phyloP scores from a whole-genome alignment of 1,140 invertebrate genomes.

The Hyposmocoma kahamanoa region DNA sequence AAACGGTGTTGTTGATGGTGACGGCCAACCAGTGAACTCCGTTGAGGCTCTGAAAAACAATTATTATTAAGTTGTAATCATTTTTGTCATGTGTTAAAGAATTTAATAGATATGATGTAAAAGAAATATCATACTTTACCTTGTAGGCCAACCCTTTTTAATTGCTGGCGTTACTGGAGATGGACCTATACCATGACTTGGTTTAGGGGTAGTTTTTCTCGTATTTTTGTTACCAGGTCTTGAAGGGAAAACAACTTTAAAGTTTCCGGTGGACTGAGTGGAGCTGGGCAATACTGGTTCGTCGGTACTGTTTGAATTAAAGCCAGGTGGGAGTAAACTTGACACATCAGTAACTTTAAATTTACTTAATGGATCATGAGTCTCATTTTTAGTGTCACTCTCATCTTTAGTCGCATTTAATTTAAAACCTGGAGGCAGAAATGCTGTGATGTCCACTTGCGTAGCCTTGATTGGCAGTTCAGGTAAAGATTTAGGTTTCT shows the following conservation, averaged over 20 bases:
- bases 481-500: slow-evolving; percentile 45
- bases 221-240: slow-evolving; percentile 81
- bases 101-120: neutral
- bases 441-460: slow-evolving; percentile 71
- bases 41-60: slow-evolving; percentile 83
- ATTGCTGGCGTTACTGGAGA: slow-evolving; percentile 78
- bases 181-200: slow-evolving; percentile 40
- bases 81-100: neutral
- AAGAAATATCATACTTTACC: slow-evolving; percentile 66
- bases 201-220: slow-evolving; percentile 76
- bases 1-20: slow-evolving; percentile 87
- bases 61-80: neutral
- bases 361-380: neutral
- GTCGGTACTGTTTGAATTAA: slow-evolving; percentile 58
- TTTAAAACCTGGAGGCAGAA: slow-evolving; percentile 78
- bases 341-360: too few relatives aligned
- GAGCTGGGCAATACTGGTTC: too few relatives aligned
- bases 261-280: slow-evolving; percentile 66
- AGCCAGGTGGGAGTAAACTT: slow-evolving; percentile 77
- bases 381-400: neutral
- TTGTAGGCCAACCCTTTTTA: slow-evolving; percentile 86
- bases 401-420: slow-evolving; percentile 35
- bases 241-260: slow-evolving; percentile 86
- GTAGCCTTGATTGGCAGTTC: slow-evolving; percentile 68
- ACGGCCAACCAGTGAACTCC: slow-evolving; percentile 92